These are phyloP conservation scores for Plebejus melissa DNA, from an alignment of 2,888 invertebrate genomes.

Conservation along the genomic window DNA sequence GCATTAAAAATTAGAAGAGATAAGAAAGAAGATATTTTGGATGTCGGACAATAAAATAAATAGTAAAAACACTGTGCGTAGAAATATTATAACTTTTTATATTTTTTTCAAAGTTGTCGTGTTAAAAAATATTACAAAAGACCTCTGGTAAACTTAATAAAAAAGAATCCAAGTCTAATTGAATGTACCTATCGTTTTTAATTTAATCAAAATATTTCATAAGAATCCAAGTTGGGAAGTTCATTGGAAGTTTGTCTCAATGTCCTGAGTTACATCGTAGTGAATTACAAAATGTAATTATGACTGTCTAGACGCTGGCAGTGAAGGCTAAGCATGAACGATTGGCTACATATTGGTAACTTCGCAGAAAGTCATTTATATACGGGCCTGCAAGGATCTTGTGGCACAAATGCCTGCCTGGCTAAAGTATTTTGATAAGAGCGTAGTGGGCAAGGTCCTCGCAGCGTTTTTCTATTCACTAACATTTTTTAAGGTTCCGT, in stretches of 20 bases:
- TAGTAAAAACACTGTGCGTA: neutral
- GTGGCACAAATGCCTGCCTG: no score
- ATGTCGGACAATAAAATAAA: no score
- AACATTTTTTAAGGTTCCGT: no score
- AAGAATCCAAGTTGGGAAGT: neutral
- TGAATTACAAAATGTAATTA: conserved; percentile 19
- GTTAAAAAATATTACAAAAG: neutral
- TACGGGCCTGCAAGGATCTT: no score
- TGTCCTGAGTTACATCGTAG: conserved; percentile 8
- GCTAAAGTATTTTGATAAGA: no score
- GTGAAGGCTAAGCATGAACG: neutral
- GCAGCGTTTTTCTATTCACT: no score
- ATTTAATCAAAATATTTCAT: conserved; percentile 20
- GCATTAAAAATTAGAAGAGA: no score
- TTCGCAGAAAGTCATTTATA: no score
- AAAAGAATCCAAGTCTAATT: neutral
- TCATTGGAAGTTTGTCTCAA: conserved; percentile 3
- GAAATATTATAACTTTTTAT: neutral
- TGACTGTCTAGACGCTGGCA: neutral
- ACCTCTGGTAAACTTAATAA: neutral
- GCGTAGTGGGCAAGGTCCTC: no score
- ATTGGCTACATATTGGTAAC: neutral
- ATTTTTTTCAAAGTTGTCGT: neutral
- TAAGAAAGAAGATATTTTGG: no score
- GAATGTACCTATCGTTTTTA: conserved; percentile 14